Conservation (phyloP, 1,140 invertebrate genomes). For the Bactericera cockerelli region DNA sequence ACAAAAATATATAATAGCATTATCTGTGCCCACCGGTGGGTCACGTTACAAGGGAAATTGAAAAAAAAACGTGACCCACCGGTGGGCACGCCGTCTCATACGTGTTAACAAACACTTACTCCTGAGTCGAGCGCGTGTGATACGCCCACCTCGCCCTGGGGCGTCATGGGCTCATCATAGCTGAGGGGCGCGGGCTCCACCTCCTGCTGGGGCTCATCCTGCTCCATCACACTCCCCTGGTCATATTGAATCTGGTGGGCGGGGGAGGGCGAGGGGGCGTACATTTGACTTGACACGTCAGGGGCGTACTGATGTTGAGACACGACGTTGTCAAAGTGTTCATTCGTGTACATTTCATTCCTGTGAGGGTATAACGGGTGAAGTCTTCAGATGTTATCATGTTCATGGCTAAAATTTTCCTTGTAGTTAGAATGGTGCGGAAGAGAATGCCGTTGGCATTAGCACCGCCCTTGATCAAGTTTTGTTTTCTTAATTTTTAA, state of each 20-base stretch:
- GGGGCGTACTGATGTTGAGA: conserved; percentile 1
- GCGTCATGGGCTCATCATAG: conserved; percentile 34
- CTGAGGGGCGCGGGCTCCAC: conserved; percentile 27
- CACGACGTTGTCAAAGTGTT: conserved; percentile 30
- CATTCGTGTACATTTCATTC: conserved; percentile 19
- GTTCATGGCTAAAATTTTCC: no score
- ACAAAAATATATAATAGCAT: no score
- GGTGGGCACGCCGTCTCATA: no score
- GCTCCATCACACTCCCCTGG: conserved; percentile 19
- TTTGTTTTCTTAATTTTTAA: no score
- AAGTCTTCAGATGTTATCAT: no score
- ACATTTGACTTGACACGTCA: conserved; percentile 12
- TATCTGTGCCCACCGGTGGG: no score
- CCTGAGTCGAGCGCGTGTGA: conserved; percentile 33
- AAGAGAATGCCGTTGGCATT: no score
- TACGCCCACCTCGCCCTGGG: conserved; percentile 32
- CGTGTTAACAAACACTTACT: no score
- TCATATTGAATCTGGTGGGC: conserved; percentile 21
- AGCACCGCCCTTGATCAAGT: no score
- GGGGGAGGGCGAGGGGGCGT: conserved; percentile 25
- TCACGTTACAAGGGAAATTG: no score
- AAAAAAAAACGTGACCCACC: no score
- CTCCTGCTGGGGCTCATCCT: conserved; percentile 20
- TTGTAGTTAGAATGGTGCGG: no score
- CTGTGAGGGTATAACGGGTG: conserved; percentile 8